Base-by-base conservation (phyloP, 2,888 invertebrate species). In the Lasioglossum oenotherae region DNA sequence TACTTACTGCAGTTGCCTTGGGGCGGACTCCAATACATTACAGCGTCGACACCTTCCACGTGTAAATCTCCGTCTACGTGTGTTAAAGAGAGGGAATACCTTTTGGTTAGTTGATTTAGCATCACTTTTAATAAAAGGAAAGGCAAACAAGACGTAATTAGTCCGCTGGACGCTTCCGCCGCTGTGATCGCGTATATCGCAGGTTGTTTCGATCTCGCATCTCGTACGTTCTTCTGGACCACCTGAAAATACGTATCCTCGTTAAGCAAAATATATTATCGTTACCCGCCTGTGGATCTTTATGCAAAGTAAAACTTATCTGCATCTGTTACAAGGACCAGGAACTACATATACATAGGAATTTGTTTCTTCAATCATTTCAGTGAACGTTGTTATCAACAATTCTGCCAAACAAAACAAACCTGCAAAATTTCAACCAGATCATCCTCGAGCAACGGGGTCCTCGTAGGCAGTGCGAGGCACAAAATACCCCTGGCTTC, bases 1-100 rank as follows among this genome's bases (percentile, higher is more conserved):
- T 4, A 96, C 97, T 96, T 94, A 97, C 97, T 97, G 87, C 97
- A 97, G 94, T 97, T 97, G 79, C 97, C 97, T 94, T 97, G 97
- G 0, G 97, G 97, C 19, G 97, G 97, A 88, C 97, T 95, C 97
- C 97, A 97, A 92, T 97, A 97, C 79, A 97, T 95, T 0, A 97
- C 96, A 67, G 96, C 96, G 5, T 96, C 96, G 1, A 97, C 96
- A 14, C 96, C 96, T 86, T 97, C 97, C 0, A 97, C 97, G 96
- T 97, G 97, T 31, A 97, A 90, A 12, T 97, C 96, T 2, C 95
- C 96, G 86, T 96, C 95, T 5, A 95, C 95, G 89, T 95, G 92
- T 44, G 97, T 97, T 82, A 97, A 96, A 0, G 96, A 96, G 0
- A 97, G 96, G 0, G 97, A 96, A 92, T 97, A 97, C 90, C 97